Evolutionary conservation across 1,140 invertebrate genomes (phyloP).

Genomic region (Anastatus disparis): DNA sequence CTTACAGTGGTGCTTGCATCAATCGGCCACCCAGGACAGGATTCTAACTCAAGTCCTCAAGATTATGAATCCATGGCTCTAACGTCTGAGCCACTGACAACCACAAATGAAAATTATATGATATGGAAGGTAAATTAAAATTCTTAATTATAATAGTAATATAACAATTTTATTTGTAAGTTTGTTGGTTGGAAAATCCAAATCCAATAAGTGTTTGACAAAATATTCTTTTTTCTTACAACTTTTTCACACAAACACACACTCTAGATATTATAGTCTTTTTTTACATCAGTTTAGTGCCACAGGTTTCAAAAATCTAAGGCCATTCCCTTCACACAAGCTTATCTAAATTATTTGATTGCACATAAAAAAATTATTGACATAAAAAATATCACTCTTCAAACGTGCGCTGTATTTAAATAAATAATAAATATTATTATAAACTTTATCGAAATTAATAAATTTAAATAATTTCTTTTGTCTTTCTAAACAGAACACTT

Average conservation of each 20-base stretch:
- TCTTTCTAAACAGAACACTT: constrained; percentile 24
- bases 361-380: constrained; percentile 24
- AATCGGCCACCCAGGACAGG: too few relatives aligned
- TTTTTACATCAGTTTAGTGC: constrained; percentile 28
- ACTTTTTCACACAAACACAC: constrained; percentile 19
- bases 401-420: constrained; percentile 17
- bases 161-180: constrained; percentile 39
- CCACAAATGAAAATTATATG: neutral
- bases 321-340: constrained; percentile 5
- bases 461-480: constrained; percentile 24
- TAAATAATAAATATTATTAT: constrained; percentile 35
- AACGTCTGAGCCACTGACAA: neutral
- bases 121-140: neutral
- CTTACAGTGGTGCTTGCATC: too few relatives aligned
- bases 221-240: constrained; percentile 31
- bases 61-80: too few relatives aligned
- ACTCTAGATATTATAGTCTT: neutral
- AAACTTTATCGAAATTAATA: constrained; percentile 26
- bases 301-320: constrained; percentile 23
- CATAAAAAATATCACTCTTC: constrained; percentile 22
- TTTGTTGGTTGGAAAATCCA: constrained; percentile 17
- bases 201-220: constrained; percentile 36
- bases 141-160: constrained; percentile 33
- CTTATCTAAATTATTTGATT: constrained; percentile 16
- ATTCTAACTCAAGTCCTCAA: too few relatives aligned